Conservation (phyloP, 2,797 vertebrate genomes). For the Natrix natrix region DNA sequence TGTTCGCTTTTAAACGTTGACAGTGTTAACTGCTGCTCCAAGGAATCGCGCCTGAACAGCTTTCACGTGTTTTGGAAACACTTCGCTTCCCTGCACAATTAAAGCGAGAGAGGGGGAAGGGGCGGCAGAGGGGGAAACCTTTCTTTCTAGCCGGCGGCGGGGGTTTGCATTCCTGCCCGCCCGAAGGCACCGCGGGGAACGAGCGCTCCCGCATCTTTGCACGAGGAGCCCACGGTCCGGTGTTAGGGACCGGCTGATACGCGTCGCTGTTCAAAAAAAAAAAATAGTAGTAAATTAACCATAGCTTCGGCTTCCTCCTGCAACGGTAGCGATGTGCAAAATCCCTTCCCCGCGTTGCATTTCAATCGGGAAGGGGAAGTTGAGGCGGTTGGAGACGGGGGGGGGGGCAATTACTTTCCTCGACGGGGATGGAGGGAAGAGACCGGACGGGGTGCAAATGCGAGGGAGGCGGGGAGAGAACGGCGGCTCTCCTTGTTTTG, state of each 20-base stretch:
- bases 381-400: neutral
- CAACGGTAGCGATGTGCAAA: neutral
- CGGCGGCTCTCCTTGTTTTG: neutral
- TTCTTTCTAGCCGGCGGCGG: slow-evolving; percentile 7
- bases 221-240: neutral
- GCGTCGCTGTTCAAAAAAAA: neutral
- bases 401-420: neutral
- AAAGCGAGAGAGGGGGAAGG: neutral
- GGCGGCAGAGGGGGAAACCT: neutral
- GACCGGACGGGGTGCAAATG: neutral
- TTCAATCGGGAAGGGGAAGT: neutral
- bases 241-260: neutral
- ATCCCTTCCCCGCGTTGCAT: neutral
- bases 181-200: slow-evolving; percentile 4
- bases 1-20: neutral
- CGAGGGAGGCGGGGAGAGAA: fast-evolving
- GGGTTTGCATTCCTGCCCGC: neutral
- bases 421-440: neutral
- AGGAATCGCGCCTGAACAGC: slow-evolving; percentile 23
- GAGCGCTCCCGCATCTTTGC: neutral
- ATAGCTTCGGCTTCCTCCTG: neutral
- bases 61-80: neutral
- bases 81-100: neutral
- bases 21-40: slow-evolving; percentile 22
- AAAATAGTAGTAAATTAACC: neutral